Base-by-base conservation (phyloP, 2,113 vertebrate genomes). In the Lathamus discolor region DNA sequence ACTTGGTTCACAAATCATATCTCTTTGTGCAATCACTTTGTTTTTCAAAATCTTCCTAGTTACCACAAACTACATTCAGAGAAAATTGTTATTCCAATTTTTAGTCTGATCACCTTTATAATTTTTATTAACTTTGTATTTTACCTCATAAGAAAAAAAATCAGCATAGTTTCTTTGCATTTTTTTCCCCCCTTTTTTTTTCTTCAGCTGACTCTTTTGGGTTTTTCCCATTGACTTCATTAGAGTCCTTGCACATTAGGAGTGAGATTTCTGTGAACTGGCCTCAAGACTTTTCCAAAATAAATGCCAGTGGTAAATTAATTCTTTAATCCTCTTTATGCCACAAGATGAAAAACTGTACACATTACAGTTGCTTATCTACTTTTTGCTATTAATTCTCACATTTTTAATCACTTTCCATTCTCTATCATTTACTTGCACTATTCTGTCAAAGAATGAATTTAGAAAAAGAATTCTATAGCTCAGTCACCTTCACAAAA, bases 311-410 rank as follows among this genome's bases (percentile, higher is more conserved):
- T 28, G 10, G 44, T 69, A 88, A 92, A 92, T 90, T 94, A 81
- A 83, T 93, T 94, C 76, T 72, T 44, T 93, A 94, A 95, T 88
- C 84, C 79, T 93, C 85, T 77, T 66, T 73, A 62, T 46, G 20
- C 41, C 62, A 55, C 41, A 54, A 75, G 48, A 94, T 86, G 55
- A 31, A 78, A 94, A 94, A 84, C 80, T 95, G 64, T 61, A 82
- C 41, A 84, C 44, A 44, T 24, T 82, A 39, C 23, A 84, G 48
- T 88, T 80, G 37, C 57, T 92, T 85, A 77, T 63, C 66, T 95
- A 28, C 17, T 63, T 92, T 91, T 87, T 77, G n/a, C 46, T 73
- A 86, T 75, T 90, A 90, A 86, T 92, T 94, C 62, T 89, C 86
- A 73, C 27, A 84, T 77, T 88, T 90, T 84, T 52, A 90, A 79